phyloP scores from a whole-genome alignment of 2,888 invertebrate species.

The Cephonodes hylas region DNA sequence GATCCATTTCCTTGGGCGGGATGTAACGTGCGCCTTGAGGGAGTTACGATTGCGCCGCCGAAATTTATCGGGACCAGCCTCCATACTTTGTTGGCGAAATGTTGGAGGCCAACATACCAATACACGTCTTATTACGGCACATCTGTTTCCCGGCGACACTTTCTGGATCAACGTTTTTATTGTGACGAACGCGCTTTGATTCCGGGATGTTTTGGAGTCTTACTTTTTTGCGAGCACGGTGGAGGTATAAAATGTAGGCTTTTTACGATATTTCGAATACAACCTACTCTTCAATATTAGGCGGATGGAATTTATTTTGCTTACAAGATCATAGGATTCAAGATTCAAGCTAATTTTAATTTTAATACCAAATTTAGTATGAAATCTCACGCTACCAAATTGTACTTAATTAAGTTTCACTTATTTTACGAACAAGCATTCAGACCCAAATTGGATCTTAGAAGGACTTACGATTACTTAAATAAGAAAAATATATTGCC shows the following conservation, averaged over 20 bases:
- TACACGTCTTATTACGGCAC: constrained; percentile 24
- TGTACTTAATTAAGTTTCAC: too few relatives aligned
- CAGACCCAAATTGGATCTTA: too few relatives aligned
- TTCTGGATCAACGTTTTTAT: background rate
- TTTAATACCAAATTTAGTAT: too few relatives aligned
- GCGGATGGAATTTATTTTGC: background rate
- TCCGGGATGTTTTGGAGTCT: background rate
- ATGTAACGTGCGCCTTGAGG: background rate
- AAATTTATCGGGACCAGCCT: constrained; percentile 65
- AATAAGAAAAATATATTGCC: too few relatives aligned
- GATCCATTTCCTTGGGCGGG: constrained; percentile 4
- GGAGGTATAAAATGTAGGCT: background rate
- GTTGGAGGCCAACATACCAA: constrained; percentile 34
- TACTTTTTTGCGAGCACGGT: background rate
- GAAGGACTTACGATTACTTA: too few relatives aligned
- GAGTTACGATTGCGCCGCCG: constrained; percentile 54
- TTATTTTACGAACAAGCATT: too few relatives aligned
- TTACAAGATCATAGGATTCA: background rate
- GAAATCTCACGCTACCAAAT: too few relatives aligned
- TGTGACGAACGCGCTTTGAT: constrained; percentile 3
- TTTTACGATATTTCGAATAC: background rate
- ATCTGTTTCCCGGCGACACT: constrained; percentile 17
- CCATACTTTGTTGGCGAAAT: constrained; percentile 51
- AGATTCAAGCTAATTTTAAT: too few relatives aligned
- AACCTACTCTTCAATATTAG: background rate